Base-by-base conservation (phyloP, 2,797 vertebrate genomes). In the Petrocephalus schoutedeni region DNA sequence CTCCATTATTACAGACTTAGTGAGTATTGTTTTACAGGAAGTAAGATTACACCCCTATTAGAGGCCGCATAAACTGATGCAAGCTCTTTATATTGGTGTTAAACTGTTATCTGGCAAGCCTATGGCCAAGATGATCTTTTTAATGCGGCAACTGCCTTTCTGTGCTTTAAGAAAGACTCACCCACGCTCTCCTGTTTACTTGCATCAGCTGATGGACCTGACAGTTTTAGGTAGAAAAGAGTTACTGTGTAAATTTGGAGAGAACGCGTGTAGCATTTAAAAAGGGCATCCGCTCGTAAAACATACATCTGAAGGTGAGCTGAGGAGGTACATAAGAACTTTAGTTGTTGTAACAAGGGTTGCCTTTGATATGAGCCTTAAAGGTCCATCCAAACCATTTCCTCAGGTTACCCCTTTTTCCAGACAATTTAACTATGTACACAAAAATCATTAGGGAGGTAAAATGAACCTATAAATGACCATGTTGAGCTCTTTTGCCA, bases 21-120 rank as follows among this genome's bases (percentile, higher is more conserved):
- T 85, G 23, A 57, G 84, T 86, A 86, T 86, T 86, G 53, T 86
- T 59, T 86, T 86, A 59, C 84, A 86, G 84, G 84, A 59, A 57
- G 84, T 45, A 59, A 86, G 32, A 86, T 86, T 86, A 86, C 56
- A 86, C 84, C 56, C 21, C 84, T 83, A 28, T 54, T 51, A 51
- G 45, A 83, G 3, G 49, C n/a, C 28, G 80, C 45, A 54, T 21
- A 83, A 83, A 83, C 21, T 83, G 80, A 83, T 51, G 80, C n/a
- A 54, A 54, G 80, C 45, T 54, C 49, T 54, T 54, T 49, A 54
- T 54, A 83, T 23, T 5, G 49, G n/a, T 28, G 49, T 83, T 83
- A 83, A 83, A 51, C 21, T 83, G 45, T 23, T 28, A 54, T 49
- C 80, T 83, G 51, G 80, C 51, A 51, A 83, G 45, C 51, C 23